Conservation (phyloP, 2,113 vertebrate genomes). For the Craseonycteris thonglongyai region DNA sequence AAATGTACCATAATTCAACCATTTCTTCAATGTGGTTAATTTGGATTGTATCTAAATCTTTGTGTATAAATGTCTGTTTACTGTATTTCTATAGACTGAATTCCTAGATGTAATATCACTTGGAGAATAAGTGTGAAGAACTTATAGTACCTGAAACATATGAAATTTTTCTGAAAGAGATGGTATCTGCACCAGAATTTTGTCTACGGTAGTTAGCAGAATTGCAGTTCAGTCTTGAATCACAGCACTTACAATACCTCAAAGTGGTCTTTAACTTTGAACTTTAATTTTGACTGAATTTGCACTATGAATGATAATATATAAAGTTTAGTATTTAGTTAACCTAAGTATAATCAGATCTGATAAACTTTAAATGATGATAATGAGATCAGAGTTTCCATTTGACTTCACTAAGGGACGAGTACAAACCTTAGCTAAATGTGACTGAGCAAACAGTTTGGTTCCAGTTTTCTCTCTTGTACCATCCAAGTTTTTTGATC, state of each 20-base stretch:
- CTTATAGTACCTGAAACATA: neutral
- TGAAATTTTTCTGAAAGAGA: neutral
- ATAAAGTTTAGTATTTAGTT: neutral
- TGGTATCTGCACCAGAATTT: neutral
- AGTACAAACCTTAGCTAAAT: neutral
- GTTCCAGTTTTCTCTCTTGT: neutral
- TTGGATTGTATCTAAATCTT: neutral
- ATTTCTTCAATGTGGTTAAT: neutral
- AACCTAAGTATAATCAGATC: neutral
- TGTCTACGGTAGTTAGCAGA: neutral
- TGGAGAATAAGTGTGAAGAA: neutral
- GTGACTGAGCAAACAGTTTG: neutral
- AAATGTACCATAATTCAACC: neutral
- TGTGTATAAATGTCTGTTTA: neutral
- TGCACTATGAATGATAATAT: neutral
- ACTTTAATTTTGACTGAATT: constrained; percentile 32
- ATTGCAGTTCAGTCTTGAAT: neutral
- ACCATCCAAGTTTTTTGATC: neutral
- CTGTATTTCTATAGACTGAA: neutral
- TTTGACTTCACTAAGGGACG: neutral
- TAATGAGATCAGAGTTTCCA: neutral
- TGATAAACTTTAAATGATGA: neutral
- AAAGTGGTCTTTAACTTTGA: neutral
- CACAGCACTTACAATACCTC: neutral
- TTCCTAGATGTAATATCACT: neutral